phyloP scores from a whole-genome alignment of 2,113 vertebrate genomes.

The Ptyas mucosa region DNA sequence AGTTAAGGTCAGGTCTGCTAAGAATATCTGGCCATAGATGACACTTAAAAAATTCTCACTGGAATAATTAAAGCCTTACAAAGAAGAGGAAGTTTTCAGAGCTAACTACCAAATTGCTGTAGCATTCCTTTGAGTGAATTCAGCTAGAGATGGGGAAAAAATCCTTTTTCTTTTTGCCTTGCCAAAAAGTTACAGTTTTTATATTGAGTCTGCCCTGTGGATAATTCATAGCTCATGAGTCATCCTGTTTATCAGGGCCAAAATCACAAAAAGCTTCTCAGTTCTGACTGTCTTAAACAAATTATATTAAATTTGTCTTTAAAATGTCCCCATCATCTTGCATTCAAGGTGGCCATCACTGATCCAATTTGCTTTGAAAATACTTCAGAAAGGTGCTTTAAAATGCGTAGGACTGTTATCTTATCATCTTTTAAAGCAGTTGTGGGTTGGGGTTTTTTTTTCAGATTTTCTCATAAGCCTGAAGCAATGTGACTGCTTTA shows the following conservation, averaged over 20 bases:
- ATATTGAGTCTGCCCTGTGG: neutral
- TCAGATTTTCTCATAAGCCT: neutral
- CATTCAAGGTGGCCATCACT: neutral
- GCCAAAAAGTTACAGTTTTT: neutral
- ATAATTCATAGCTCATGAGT: neutral
- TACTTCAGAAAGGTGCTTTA: neutral
- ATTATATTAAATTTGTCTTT: neutral
- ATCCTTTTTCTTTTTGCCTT: neutral
- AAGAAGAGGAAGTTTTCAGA: neutral
- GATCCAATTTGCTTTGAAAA: neutral
- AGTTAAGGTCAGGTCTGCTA: neutral
- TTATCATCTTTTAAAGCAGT: neutral
- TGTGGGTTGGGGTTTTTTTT: neutral
- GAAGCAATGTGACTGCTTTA: neutral
- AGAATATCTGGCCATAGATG: neutral
- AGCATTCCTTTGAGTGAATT: neutral
- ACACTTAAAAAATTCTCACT: neutral
- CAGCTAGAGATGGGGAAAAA: neutral
- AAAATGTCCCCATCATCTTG: neutral
- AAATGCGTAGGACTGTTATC: neutral
- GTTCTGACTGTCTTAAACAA: neutral
- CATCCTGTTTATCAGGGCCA: neutral
- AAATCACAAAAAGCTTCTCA: neutral
- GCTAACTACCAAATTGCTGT: neutral
- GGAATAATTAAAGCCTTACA: neutral